Percentiles rank a stretch among this genome's conserved stretches.
Evolutionary conservation across 1,140 invertebrate species (phyloP).

Genomic region (honey bee (Apis mellifera)): Amel_HAv3.1 CM009942.2:7390001-7390500

Average conservation of each 20-base stretch:
- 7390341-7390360: not conserved
- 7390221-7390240: no score
- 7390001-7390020: not conserved
- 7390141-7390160: no score
- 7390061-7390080: no score
- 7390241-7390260: no score
- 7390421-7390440: conserved; percentile 33
- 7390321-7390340: not conserved
- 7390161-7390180: no score
- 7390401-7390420: conserved; percentile 20
- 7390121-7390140: no score
- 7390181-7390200: no score
- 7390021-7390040: not conserved
- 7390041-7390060: not conserved
- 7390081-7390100: no score
- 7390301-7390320: not conserved
- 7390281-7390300: not conserved
- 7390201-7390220: no score
- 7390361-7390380: not conserved
- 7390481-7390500: conserved; percentile 39
- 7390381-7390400: no score
- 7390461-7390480: conserved; percentile 42
- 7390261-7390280: no score
- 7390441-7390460: conserved; percentile 39
- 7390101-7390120: no score